Base-by-base conservation (phyloP, 2,113 vertebrate genomes). In the Nestor notabilis region DNA sequence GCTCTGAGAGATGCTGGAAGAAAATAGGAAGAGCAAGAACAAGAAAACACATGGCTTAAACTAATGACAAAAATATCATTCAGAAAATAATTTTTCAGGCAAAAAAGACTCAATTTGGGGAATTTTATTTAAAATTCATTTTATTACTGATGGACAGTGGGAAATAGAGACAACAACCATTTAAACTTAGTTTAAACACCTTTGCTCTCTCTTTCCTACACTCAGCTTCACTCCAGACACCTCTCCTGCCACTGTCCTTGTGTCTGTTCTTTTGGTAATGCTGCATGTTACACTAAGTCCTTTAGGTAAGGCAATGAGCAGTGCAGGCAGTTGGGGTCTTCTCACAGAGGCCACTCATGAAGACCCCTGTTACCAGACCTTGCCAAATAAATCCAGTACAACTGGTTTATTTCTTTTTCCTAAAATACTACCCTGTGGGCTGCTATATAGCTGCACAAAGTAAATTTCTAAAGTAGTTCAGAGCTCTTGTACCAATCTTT, bases 251-350 rank as follows among this genome's bases (percentile, higher is more conserved):
- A 8, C 29, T 56, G 31, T 49, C 11, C 17, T 50, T 85, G 12
- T 25, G 28, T 74, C 46, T 8, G 10, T 39, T 86, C 11, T 6
- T 13, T 66, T 41, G 19, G 3, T 60, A 47, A 47, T 4, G 0
- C 10, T 41, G 9, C 39, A 75, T 12, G 29, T 68, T 55, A 27
- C 39, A 20, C 4, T 24, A 39, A 46, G 18, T 17, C 66, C 11
- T 9, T 53, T 74, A 15, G 7, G 17, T 37, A 44, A 71, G 27
- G 33, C 23, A 85, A 65, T 0, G 1, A 35, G 4, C 0, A 0
- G 6, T 31, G 9, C 17, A 60, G 14, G 20, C 3, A 2, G 13
- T 24, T 63, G 17, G 6, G 13, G 3, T 65, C 50, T 65, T 66
- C 11, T 63, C 35, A 72, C 28, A 65, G 27, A 39, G 15, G 18